Conservation (phyloP, 2,113 vertebrate species). For the Hoplias malabaricus region DNA sequence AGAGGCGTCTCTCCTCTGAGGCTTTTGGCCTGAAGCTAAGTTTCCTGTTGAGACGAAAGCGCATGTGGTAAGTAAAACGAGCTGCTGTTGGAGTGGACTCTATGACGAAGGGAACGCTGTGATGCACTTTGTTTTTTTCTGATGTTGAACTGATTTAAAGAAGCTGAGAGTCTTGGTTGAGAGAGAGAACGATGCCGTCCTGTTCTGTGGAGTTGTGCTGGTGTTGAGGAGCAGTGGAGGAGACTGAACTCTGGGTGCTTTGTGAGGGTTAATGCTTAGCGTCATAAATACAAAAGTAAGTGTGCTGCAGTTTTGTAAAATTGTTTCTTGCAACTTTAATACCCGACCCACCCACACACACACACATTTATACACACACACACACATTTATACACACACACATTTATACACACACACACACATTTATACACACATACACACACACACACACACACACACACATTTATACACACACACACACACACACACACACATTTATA, state of each 20-base stretch:
- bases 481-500: too few species aligned
- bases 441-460: background rate
- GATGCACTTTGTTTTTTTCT: too few species aligned
- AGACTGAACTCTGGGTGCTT: too few species aligned
- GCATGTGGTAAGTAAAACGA: conserved; percentile 21
- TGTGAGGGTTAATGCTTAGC: too few species aligned
- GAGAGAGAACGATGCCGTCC: background rate
- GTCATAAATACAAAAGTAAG: background rate
- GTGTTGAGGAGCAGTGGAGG: too few species aligned
- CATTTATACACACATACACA: background rate
- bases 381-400: background rate
- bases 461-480: too few species aligned
- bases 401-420: background rate
- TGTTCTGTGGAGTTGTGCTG: too few species aligned
- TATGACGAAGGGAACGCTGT: background rate
- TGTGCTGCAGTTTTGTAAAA: too few species aligned
- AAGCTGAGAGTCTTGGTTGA: background rate
- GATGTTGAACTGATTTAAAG: too few species aligned
- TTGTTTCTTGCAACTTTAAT: too few species aligned
- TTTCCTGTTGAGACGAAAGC: background rate
- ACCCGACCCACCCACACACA: too few species aligned
- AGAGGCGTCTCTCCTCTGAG: background rate
- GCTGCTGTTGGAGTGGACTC: background rate
- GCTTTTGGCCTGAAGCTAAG: conserved; percentile 6
- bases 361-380: background rate